Evolutionary conservation across 2,888 invertebrate species (phyloP).

Genomic region (Orthosia incerta): DNA sequence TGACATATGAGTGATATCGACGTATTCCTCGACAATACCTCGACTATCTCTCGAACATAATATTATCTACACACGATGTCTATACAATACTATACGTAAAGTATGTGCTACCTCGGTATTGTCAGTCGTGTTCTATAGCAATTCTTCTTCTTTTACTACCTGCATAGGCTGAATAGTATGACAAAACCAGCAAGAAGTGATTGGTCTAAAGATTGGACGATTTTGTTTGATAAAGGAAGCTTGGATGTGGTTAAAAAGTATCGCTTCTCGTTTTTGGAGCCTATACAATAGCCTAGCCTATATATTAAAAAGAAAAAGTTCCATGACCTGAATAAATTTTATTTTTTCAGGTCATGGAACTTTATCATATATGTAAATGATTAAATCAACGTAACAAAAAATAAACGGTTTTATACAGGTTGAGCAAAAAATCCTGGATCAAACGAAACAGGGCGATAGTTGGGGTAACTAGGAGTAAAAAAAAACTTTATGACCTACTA

Average conservation of each 20-base stretch:
- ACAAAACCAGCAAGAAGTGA: neutral
- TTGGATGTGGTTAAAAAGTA: neutral
- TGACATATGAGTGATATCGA: slow-evolving; percentile 48
- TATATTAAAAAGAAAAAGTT: too few relatives aligned
- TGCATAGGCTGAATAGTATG: neutral
- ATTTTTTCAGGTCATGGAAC: too few relatives aligned
- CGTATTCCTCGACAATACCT: slow-evolving; percentile 49
- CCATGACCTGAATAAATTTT: too few relatives aligned
- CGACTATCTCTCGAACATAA: slow-evolving; percentile 40
- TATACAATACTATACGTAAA: slow-evolving; percentile 8
- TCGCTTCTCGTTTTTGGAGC: neutral
- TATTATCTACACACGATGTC: slow-evolving; percentile 30
- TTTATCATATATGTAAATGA: too few relatives aligned
- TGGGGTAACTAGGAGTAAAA: too few relatives aligned
- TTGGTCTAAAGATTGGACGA: neutral
- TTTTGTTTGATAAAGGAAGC: neutral
- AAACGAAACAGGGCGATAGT: too few relatives aligned
- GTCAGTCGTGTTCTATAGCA: slow-evolving; percentile 18
- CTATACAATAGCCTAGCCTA: too few relatives aligned
- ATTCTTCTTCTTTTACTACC: slow-evolving; percentile 6
- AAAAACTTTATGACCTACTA: too few relatives aligned
- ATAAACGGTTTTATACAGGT: neutral
- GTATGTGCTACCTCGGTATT: slow-evolving; percentile 10
- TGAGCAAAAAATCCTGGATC: too few relatives aligned
- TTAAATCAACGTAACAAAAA: neutral